Evolutionary conservation across 2,888 invertebrate genomes (phyloP).

Genomic region (Platerodrilus igneus): DNA sequence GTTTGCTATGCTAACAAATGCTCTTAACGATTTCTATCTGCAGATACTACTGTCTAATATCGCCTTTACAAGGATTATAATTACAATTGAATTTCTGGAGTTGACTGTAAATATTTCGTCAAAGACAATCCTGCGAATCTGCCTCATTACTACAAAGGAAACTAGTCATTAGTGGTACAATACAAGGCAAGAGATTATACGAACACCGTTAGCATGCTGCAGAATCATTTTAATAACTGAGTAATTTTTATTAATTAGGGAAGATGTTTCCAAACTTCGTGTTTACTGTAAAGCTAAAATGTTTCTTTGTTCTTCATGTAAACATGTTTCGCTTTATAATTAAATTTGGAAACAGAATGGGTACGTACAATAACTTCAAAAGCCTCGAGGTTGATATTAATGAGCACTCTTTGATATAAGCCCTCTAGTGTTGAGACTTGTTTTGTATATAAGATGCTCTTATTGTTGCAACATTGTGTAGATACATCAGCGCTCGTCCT

Average conservation of each 20-base stretch:
- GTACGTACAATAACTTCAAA: constrained; percentile 16
- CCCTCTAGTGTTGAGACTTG: constrained; percentile 33
- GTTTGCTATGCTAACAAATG: constrained; percentile 21
- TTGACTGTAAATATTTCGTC: constrained; percentile 20
- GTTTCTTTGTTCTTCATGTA: too few species aligned
- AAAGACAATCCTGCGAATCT: constrained; percentile 24
- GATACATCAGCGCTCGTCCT: constrained; percentile 38
- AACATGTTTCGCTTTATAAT: constrained; percentile 37
- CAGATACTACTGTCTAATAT: constrained; percentile 19
- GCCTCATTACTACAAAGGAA: constrained; percentile 25
- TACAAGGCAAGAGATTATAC: too few species aligned
- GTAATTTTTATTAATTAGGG: too few species aligned
- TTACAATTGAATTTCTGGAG: constrained; percentile 20
- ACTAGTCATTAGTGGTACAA: constrained; percentile 27
- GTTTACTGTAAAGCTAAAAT: too few species aligned
- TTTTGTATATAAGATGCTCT: constrained; percentile 42
- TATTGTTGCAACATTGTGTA: constrained; percentile 44
- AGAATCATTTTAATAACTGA: too few species aligned
- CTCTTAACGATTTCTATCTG: constrained; percentile 22
- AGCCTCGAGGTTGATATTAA: constrained; percentile 42
- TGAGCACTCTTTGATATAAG: constrained; percentile 38
- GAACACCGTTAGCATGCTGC: too few species aligned
- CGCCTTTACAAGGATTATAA: constrained; percentile 16
- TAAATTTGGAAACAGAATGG: constrained; percentile 33
- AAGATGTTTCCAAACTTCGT: too few species aligned